Base-by-base conservation (phyloP, 2,888 invertebrate species). In the Linyphia triangularis region DNA sequence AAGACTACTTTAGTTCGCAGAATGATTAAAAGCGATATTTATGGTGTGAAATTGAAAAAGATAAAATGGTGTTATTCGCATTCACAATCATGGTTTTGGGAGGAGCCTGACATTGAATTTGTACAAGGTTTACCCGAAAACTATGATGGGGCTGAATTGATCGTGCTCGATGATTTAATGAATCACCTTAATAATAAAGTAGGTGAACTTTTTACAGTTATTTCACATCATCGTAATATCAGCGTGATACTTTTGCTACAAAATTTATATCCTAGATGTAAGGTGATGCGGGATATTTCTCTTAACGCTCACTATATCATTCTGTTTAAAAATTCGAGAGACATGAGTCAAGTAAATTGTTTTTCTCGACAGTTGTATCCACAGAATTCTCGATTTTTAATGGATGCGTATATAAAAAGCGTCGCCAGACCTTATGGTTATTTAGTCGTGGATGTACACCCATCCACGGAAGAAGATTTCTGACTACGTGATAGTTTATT, bases 371-470 rank as follows among this genome's bases (percentile, higher is more conserved):
- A 81, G 28, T 33, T 51, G 4, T 85, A 65, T 26, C 77, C 77
- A 30, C 16, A 26, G 7, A 89, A 84, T 16, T 24, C 51, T 0
- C 13, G 28, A 19, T 89, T 57, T 61, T 84, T 89, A 9, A 40
- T 81, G 26, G 61, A 79, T 40, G 90, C 90, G 5, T 90, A 90
- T 85, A 81, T 77, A 57, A 89, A 89, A 37, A 77, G 86, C 0
- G 89, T 90, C 3, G 37, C 22, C 0, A 51, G 43, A 19, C 90
- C 88, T 3, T 90, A 90, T 70, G 88, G 86, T 5, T 91, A 90
- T 89, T 77, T 91, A 30, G 26, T 90, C 0, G 51, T 91, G 0
- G 88, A 91, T 77, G 67, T 90, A 10, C 90, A 90, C 30, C 89
- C 90, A 28, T 19, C 63, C 0, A 91, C 90, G 13, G 67, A 79